Percentiles rank a stretch among this genome's conserved stretches.
Evolutionary conservation across 1,140 invertebrate genomes (phyloP).

Genomic region (Aphaenogaster ashmeadi): DNA sequence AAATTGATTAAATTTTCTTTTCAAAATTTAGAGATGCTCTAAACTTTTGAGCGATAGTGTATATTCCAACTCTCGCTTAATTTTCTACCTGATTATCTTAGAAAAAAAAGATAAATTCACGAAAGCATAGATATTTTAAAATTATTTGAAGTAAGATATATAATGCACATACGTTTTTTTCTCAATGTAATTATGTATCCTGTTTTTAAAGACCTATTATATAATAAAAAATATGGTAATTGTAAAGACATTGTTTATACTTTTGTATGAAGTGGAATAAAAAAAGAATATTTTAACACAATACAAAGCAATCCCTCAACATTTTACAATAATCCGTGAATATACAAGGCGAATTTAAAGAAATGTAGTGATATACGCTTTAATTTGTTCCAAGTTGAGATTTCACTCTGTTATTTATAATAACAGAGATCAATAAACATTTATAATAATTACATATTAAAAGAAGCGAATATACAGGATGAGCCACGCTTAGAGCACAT

Average conservation of each 20-base stretch:
- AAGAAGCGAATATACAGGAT: not conserved
- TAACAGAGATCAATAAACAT: not conserved
- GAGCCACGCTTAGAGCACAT: slow-evolving; percentile 70
- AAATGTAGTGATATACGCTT: not conserved
- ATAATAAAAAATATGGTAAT: not conserved
- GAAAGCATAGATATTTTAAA: not conserved
- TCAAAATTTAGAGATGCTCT: no score
- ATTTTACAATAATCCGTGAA: not conserved
- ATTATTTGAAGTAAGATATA: not conserved
- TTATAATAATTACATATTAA: slow-evolving; percentile 21
- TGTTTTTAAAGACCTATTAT: not conserved
- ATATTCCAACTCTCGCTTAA: not conserved
- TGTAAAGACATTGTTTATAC: not conserved
- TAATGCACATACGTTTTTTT: not conserved
- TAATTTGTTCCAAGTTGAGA: not conserved
- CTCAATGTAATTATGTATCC: not conserved
- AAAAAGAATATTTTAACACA: slow-evolving; percentile 9
- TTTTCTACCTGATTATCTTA: not conserved
- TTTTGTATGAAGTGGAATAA: not conserved
- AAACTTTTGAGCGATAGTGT: no score
- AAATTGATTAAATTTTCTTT: no score
- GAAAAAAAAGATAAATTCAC: not conserved
- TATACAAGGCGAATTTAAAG: not conserved
- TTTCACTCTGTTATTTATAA: not conserved
- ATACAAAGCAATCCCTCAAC: not conserved